phyloP scores from a whole-genome alignment of 2,888 invertebrate species.

The Vannuccia rotundouncinata region DNA sequence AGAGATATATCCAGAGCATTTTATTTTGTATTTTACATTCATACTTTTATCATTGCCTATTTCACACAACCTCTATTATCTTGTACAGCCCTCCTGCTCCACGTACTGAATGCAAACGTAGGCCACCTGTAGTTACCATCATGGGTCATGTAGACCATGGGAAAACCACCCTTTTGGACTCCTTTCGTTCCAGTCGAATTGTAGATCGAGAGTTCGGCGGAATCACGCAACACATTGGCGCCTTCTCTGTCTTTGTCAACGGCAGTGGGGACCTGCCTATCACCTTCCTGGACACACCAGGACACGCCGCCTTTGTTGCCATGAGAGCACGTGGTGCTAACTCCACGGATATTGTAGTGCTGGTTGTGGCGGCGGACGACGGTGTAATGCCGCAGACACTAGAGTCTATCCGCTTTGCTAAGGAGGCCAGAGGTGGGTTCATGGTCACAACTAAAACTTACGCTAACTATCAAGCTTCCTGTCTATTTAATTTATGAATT shows the following conservation, averaged over 20 bases:
- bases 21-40: neutral
- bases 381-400: slow-evolving; percentile 96
- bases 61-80: neutral
- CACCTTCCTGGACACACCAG: slow-evolving; percentile 95
- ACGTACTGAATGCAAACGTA: slow-evolving; percentile 42
- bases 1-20: neutral
- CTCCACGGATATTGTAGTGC: slow-evolving; percentile 85
- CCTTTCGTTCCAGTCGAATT: slow-evolving; percentile 74
- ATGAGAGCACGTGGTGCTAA: slow-evolving; percentile 90
- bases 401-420: slow-evolving; percentile 80
- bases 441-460: too few species aligned
- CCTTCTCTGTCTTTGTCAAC: slow-evolving; percentile 65
- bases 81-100: slow-evolving; percentile 40
- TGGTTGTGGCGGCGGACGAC: slow-evolving; percentile 90
- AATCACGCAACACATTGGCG: slow-evolving; percentile 97
- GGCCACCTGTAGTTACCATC: slow-evolving; percentile 89
- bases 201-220: slow-evolving; percentile 91
- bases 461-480: too few species aligned
- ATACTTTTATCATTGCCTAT: neutral
- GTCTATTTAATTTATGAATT: too few species aligned
- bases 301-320: slow-evolving; percentile 89
- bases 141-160: slow-evolving; percentile 99
- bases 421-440: slow-evolving; percentile 62
- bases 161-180: slow-evolving; percentile 88
- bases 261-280: slow-evolving; percentile 55